phyloP scores from a whole-genome alignment of 2,797 vertebrate genomes.

The Phrynocephalus guinanensis region DNA sequence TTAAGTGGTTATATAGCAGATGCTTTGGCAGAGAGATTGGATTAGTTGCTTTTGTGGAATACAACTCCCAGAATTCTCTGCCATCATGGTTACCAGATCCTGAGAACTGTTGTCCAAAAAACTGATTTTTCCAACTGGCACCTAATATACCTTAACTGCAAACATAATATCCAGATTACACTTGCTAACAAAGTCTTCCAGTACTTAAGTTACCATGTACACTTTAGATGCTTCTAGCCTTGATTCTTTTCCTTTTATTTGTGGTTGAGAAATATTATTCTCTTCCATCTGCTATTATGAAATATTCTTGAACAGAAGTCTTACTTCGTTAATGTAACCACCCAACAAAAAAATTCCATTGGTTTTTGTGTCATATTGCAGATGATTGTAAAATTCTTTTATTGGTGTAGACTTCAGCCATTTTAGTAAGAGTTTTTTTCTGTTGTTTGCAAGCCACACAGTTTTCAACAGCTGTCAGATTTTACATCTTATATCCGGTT shows the following conservation, averaged over 20 bases:
- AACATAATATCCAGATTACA: not conserved
- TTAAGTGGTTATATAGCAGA: not conserved
- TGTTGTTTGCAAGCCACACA: constrained; percentile 50
- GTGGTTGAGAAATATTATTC: constrained; percentile 24
- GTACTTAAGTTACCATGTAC: not conserved
- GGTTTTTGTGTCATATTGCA: constrained; percentile 43
- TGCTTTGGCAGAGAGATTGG: too few species aligned
- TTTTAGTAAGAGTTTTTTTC: constrained; percentile 54
- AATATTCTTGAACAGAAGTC: constrained; percentile 13
- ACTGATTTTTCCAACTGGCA: not conserved
- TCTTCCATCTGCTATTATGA: constrained; percentile 17
- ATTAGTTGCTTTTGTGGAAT: too few species aligned
- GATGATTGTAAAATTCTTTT: constrained; percentile 54
- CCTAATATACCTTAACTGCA: not conserved
- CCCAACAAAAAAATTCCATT: constrained; percentile 3
- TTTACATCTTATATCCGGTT: constrained; percentile 57
- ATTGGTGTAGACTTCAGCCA: constrained; percentile 38
- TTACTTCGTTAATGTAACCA: constrained; percentile 27
- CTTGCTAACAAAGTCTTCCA: constrained; percentile 1
- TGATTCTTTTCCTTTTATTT: constrained; percentile 34
- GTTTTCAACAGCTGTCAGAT: constrained; percentile 54
- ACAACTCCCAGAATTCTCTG: not conserved
- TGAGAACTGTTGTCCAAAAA: not conserved
- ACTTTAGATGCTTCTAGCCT: not conserved
- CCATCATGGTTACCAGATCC: not conserved